Evolutionary conservation across 2,797 vertebrate species (phyloP), one percentile per base, ranked within the genome.

Genomic region (Sitta carolinensis): DNA sequence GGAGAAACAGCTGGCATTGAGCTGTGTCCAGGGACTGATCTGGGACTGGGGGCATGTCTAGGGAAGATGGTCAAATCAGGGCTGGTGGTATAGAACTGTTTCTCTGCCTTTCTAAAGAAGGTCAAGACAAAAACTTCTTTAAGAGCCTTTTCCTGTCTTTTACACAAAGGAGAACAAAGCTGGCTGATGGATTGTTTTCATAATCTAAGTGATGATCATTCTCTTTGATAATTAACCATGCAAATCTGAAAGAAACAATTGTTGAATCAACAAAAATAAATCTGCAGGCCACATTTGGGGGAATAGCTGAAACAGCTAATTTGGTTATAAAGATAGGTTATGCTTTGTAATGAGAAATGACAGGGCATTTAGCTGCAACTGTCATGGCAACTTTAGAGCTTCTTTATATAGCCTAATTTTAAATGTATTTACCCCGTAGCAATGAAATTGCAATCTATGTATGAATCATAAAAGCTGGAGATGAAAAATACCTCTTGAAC

Each of bases 301-400:
- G 19, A 89, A 95, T 50, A 66, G 43, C 89, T 90, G 67, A 74
- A 69, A 94, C 83, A 87, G 52, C 74, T 87, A 68, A 91, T 93
- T 97, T 68, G 27, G n/a, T 81, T 93, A 91, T 95, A 95, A 96
- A 88, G 92, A 81, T 90, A 90, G 64, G 62, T 73, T 96, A 48
- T 86, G 42, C 78, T 91, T 96, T 75, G 52, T 85, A 85, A 86
- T 93, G 84, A 93, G 72, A 80, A 96, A 78, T 2, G 48, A 94
- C 90, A 90, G 69, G 73, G 80, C 36, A 1, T 91, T 95, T 89
- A 95, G 76, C 85, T 88, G 66, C 74, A 89, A 86, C 91, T 93
- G 68, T 91, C 85, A 91, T 87, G 69, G 51, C 59, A 94, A 91
- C 87, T 91, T 94, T 47, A 72, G 69, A 90, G n/a, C 50, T 78